Percentiles rank a stretch among this genome's conserved stretches.
phyloP scores from a whole-genome alignment of 2,113 vertebrate species.

The Callocephalon fimbriatum region DNA sequence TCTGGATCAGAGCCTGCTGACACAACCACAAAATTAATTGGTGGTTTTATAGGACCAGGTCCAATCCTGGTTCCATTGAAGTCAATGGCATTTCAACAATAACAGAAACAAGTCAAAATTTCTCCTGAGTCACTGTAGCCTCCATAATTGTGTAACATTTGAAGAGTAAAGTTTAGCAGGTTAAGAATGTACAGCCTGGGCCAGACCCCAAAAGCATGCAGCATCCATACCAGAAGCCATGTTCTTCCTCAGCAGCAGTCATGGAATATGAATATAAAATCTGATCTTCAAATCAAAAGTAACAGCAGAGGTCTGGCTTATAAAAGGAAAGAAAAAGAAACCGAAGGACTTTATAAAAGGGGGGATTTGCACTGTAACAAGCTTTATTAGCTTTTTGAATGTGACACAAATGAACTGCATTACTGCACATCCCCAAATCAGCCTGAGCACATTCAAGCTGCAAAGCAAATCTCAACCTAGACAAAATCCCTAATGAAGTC shows the following conservation, averaged over 20 bases:
- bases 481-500: slow-evolving; percentile 49
- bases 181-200: background rate
- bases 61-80: slow-evolving; percentile 8
- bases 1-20: slow-evolving; percentile 32
- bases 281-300: slow-evolving; percentile 9
- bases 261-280: background rate
- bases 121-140: slow-evolving; percentile 6
- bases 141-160: background rate
- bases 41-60: slow-evolving; percentile 10
- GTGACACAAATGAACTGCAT: background rate
- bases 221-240: background rate
- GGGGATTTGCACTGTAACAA: background rate
- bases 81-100: background rate
- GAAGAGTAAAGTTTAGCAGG: background rate
- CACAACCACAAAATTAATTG: slow-evolving; percentile 24
- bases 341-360: background rate
- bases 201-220: background rate
- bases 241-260: background rate
- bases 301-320: background rate
- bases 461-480: slow-evolving; percentile 23
- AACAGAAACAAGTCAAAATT: slow-evolving; percentile 8
- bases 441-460: background rate
- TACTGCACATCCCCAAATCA: background rate
- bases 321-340: background rate
- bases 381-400: slow-evolving; percentile 4